These are phyloP conservation scores for Notoglanidium macrostoma DNA, from an alignment of 2,797 vertebrate species.

Conservation along the genomic window DNA sequence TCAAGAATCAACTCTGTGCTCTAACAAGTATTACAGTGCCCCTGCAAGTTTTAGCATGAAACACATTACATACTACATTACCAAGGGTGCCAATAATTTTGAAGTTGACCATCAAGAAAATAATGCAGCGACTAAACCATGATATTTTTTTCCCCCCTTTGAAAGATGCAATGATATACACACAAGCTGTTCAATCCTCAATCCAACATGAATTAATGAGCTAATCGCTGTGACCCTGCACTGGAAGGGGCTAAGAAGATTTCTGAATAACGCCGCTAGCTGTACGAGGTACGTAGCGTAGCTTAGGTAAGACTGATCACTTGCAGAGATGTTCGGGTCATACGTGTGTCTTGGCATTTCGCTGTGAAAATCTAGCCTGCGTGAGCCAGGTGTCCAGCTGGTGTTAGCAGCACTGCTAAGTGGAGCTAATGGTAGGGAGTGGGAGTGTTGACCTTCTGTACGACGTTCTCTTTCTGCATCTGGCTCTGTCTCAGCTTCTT, in stretches of 20 bases:
- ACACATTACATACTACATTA: not conserved
- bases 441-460: conserved; percentile 79
- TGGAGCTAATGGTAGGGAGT: conserved; percentile 26
- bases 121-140: not conserved
- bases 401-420: conserved; percentile 33
- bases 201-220: not conserved
- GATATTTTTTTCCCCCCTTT: not conserved
- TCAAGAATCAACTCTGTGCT: not conserved
- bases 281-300: not conserved
- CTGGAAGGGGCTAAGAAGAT: not conserved
- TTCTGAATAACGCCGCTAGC: not conserved
- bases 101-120: not conserved
- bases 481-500: conserved; percentile 88
- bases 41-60: not conserved
- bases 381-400: conserved; percentile 18
- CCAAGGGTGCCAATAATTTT: not conserved
- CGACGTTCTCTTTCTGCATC: conserved; percentile 85
- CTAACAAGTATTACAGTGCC: no score
- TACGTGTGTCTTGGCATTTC: conserved; percentile 30
- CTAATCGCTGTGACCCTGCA: not conserved
- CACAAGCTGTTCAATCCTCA: not conserved
- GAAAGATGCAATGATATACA: not conserved
- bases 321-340: not conserved
- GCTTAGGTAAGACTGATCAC: conserved; percentile 7
- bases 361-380: conserved; percentile 2